These are phyloP conservation scores for Salminus brasiliensis DNA, from an alignment of 2,113 vertebrate species.

Conservation along the genomic window DNA sequence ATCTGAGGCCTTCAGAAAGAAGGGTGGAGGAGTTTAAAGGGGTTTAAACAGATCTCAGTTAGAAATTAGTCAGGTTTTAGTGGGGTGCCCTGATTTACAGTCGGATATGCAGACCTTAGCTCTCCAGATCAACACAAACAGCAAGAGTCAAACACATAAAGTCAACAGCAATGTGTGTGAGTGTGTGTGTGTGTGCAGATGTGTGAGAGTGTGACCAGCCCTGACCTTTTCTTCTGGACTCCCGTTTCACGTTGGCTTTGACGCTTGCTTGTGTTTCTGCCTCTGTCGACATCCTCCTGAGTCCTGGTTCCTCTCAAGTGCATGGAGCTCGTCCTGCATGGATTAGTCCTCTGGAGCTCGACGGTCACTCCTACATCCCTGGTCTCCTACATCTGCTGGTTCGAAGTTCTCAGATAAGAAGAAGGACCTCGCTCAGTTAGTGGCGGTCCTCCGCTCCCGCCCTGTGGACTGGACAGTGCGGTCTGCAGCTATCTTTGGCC, in stretches of 20 bases:
- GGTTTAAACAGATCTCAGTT: too few relatives aligned
- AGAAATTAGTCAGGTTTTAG: too few relatives aligned
- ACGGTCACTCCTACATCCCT: background rate
- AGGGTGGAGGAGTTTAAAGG: too few relatives aligned
- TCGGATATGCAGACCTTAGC: too few relatives aligned
- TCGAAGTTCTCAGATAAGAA: constrained; percentile 1
- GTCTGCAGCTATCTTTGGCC: background rate
- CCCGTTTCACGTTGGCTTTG: constrained; percentile 96
- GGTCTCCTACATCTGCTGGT: too few relatives aligned
- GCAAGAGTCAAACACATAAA: background rate
- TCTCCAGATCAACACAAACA: background rate
- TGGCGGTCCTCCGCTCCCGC: background rate
- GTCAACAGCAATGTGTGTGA: too few relatives aligned
- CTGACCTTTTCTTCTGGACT: constrained; percentile 97
- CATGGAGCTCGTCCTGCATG: constrained; percentile 69
- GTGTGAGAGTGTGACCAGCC: background rate
- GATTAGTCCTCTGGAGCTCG: constrained; percentile 56
- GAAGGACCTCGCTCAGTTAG: background rate
- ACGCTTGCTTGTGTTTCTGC: constrained; percentile 97
- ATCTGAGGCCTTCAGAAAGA: too few relatives aligned
- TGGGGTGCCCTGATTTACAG: too few relatives aligned
- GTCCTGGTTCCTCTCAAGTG: constrained; percentile 73
- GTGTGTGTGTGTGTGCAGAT: background rate
- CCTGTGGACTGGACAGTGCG: background rate
- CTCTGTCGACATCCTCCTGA: constrained; percentile 90